A percentile compares a stretch with the other conserved stretches of the same genome.
phyloP scores from a whole-genome alignment of 2,113 vertebrate genomes.

The Carassius gibelio region DNA sequence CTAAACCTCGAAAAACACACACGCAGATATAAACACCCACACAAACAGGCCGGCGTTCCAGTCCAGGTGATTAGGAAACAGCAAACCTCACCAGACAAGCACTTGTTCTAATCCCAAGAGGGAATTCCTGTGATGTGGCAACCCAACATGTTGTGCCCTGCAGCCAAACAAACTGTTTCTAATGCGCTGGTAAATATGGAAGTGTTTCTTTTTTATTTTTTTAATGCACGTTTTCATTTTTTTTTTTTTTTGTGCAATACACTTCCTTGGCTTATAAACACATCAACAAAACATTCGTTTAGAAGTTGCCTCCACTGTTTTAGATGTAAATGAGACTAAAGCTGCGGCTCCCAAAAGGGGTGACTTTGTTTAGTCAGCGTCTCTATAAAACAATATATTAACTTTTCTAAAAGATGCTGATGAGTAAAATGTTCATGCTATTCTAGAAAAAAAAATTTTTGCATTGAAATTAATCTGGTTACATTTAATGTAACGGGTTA shows the following conservation, averaged over 20 bases:
- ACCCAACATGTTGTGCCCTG: slow-evolving; percentile 50
- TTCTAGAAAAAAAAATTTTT: not conserved
- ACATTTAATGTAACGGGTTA: not conserved
- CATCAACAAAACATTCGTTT: slow-evolving; percentile 39
- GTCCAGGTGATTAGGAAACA: slow-evolving; percentile 58
- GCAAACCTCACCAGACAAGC: slow-evolving; percentile 55
- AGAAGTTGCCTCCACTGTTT: slow-evolving; percentile 26
- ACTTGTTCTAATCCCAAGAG: slow-evolving; percentile 55
- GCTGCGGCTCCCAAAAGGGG: slow-evolving; percentile 22
- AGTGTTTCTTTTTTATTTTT: slow-evolving; percentile 42
- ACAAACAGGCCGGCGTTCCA: slow-evolving; percentile 44
- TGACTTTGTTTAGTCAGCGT: slow-evolving; percentile 42
- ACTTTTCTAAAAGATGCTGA: slow-evolving; percentile 36
- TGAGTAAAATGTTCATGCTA: slow-evolving; percentile 28
- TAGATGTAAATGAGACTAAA: slow-evolving; percentile 41
- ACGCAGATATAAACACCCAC: slow-evolving; percentile 46
- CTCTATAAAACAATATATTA: slow-evolving; percentile 19
- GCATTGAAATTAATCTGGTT: not conserved
- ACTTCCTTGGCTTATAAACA: slow-evolving; percentile 26
- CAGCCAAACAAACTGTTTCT: slow-evolving; percentile 53
- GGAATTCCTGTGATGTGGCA: slow-evolving; percentile 50
- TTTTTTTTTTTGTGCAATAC: not conserved
- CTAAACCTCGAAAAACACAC: slow-evolving; percentile 50
- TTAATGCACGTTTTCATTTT: slow-evolving; percentile 28
- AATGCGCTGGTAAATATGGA: slow-evolving; percentile 45